Evolutionary conservation across 2,113 vertebrate species (phyloP), one percentile per base, ranked within the genome.

Genomic region (Lagopus muta): DNA sequence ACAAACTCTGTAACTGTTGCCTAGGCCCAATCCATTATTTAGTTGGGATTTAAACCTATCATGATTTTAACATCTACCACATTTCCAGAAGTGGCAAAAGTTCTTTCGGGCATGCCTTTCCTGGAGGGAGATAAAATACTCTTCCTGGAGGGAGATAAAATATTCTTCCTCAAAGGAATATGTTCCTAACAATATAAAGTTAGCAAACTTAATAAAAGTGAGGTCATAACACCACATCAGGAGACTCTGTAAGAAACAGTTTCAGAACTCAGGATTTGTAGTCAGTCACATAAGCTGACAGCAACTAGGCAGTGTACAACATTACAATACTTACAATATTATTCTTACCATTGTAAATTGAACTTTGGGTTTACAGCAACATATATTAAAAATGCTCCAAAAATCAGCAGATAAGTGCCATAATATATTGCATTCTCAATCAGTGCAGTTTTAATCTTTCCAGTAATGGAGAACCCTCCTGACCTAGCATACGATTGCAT

Each of bases 391-490:
- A 99, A 98, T 15, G 98, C 98, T 97, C 98, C 98, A 96, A 99
- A 99, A 95, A 99, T 99, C 50, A 99, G 95, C 93, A 99, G 97
- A 93, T 99, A 99, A 69, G 98, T 99, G 77, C 99, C 99, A 42
- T 99, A 99, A 95, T 99, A 99, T 91, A 99, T 98, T 15, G 98
- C 99, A 95, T 99, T 99, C 96, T 99, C 99, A 86, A 99, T 98
- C 75, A 99, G 95, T 21, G 99, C 99, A 8, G 99, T 99, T 97
- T 98, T 99, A 66, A 99, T 98, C 95, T 99, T 99, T 42, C 99
- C 99, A 17, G 98, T 97, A 80, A 98, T 98, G 43, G 99, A 99
- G 96, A 99, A 99, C 3, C 98, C 98, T 89, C 99, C 99, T 11
- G 99, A 98, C 55, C 98, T 98, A 62, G 99, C 98, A 73, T 99